These are phyloP conservation scores for Lepus americanus DNA, from an alignment of 2,113 vertebrate genomes.

Conservation along the genomic window DNA sequence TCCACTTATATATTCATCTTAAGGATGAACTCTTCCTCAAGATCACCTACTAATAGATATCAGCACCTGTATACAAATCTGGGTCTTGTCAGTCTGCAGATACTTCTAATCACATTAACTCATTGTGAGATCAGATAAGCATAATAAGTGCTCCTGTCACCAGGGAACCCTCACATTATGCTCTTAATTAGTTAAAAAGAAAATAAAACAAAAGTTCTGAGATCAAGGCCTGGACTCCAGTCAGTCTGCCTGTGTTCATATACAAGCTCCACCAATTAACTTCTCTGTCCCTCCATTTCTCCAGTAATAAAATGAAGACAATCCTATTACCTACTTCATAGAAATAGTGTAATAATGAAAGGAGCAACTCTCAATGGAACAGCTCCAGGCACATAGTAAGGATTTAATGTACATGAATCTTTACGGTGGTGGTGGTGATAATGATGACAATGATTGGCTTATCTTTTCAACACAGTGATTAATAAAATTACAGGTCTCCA, in stretches of 20 bases:
- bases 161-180: background rate
- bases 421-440: background rate
- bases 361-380: background rate
- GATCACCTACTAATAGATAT: slow-evolving; percentile 25
- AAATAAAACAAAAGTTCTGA: background rate
- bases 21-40: slow-evolving; percentile 17
- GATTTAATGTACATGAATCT: background rate
- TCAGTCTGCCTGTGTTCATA: background rate
- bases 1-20: background rate
- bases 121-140: background rate
- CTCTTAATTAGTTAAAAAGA: background rate
- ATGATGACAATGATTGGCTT: rapidly evolving
- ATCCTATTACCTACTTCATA: background rate
- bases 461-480: background rate
- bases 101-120: background rate
- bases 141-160: background rate
- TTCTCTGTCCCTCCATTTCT: background rate
- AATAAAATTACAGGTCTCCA: background rate
- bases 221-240: background rate
- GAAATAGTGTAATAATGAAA: background rate
- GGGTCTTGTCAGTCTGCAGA: background rate
- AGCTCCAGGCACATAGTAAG: background rate
- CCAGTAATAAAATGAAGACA: background rate
- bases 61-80: background rate
- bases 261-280: background rate